These are phyloP conservation scores for Threskiornis aethiopicus DNA, from an alignment of 2,797 vertebrate genomes.

Conservation along the genomic window DNA sequence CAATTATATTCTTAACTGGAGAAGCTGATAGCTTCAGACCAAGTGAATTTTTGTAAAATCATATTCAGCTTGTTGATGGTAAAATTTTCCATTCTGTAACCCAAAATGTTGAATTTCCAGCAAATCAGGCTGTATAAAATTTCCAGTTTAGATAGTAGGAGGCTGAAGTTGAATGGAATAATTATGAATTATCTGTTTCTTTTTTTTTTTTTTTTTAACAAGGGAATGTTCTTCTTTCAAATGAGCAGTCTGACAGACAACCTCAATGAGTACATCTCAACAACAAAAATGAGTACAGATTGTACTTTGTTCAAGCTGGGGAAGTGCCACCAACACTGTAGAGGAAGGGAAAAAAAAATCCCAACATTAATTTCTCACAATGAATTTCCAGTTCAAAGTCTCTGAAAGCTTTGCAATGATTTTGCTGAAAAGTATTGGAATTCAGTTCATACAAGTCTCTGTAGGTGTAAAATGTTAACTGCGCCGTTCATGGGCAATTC, in stretches of 20 bases:
- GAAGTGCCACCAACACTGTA: not conserved
- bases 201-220: not conserved
- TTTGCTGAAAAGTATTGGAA: not conserved
- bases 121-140: not conserved
- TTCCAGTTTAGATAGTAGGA: not conserved
- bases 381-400: not conserved
- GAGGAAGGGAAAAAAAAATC: not conserved
- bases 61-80: not conserved
- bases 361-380: not conserved
- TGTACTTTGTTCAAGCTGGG: not conserved
- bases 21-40: not conserved
- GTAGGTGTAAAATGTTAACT: not conserved
- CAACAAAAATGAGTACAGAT: not conserved
- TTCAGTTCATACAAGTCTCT: not conserved
- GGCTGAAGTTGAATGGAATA: not conserved
- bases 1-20: not conserved
- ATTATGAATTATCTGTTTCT: not conserved
- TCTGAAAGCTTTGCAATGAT: not conserved
- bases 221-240: not conserved
- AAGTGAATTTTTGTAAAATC: not conserved
- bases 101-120: not conserved
- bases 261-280: not conserved
- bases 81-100: not conserved
- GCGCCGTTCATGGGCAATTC: not conserved
- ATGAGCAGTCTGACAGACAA: not conserved